A percentile compares a stretch with the other conserved stretches of the same genome.
phyloP scores from a whole-genome alignment of 2,797 vertebrate species.

The Huso huso region DNA sequence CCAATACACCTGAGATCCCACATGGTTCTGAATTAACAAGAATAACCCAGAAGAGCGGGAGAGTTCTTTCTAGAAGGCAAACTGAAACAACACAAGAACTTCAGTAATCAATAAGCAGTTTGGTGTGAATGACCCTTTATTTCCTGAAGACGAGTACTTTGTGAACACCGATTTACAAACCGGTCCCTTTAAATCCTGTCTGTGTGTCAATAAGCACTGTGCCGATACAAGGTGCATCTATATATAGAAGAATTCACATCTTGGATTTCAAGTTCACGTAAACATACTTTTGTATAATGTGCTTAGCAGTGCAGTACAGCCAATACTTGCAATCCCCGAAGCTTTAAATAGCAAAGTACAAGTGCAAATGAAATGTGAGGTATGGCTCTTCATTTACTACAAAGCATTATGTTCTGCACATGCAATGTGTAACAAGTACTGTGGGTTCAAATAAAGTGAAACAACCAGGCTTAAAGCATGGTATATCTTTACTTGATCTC shows the following conservation, averaged over 20 bases:
- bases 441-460: constrained; percentile 40
- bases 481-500: neutral
- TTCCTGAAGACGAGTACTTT: constrained; percentile 34
- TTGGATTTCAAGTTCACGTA: constrained; percentile 42
- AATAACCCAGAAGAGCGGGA: constrained; percentile 50
- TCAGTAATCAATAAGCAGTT: constrained; percentile 44
- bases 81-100: constrained; percentile 44
- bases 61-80: constrained; percentile 39
- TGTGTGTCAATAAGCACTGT: constrained; percentile 36
- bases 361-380: constrained; percentile 46
- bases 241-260: constrained; percentile 40
- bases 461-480: constrained; percentile 26
- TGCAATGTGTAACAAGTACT: constrained; percentile 30
- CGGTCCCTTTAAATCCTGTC: constrained; percentile 28
- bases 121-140: constrained; percentile 58
- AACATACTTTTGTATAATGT: constrained; percentile 24
- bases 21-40: constrained; percentile 22
- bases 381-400: constrained; percentile 40
- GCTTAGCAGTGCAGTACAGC: constrained; percentile 36
- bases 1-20: no score
- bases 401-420: constrained; percentile 40
- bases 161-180: constrained; percentile 50
- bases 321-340: constrained; percentile 46
- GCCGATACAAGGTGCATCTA: constrained; percentile 27
- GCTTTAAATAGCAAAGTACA: constrained; percentile 35